Base-by-base conservation (phyloP, 2,888 invertebrate genomes). In the Nezara viridula region DNA sequence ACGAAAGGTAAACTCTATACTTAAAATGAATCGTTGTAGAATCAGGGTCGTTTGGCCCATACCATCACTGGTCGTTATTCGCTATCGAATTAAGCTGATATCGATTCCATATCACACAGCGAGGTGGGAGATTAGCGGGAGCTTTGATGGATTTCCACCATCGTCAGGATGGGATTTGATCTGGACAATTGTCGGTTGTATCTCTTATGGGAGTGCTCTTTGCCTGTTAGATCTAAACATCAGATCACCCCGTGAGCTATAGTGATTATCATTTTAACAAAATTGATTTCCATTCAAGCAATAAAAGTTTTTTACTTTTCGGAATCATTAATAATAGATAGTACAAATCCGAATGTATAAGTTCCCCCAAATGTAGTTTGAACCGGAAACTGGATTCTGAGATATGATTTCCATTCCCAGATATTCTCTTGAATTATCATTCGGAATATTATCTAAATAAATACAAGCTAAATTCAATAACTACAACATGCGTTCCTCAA, bases 1-100 rank as follows among this genome's bases (percentile, higher is more conserved):
- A 60, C 27, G 27, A 32, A 27, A 60, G 60, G 9, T 32, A 14
- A 32, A 55, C 10, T 16, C 4, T 27, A 27, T 60, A 5, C 14
- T 27, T 60, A n/a, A 55, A n/a, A 24, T 2, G 19, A 9, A 55
- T 55, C 55, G 55, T 55, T 60, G 27, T 3, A 10, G 14, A 60
- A 55, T 27, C 60, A 27, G 60, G 2, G 4, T 60, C 60, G 16
- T 60, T 60, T 60, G 27, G 27, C 14, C 27, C 0, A 14, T 60
- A 27, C 2, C 27, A 32, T 60, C 27, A 32, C 3, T 60, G n/a
- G 55, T n/a, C 55, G 14, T 55, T 55, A n/a, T 55, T 55, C n/a
- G 60, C 60, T 60, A 60, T 60, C 60, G 60, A 60, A 27, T 32
- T 60, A 60, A 14, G 60, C 60, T 60, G 27, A 60, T 60, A 60